Percentiles rank a stretch among this genome's conserved stretches.
phyloP scores from a whole-genome alignment of 2,797 vertebrate genomes.

The Neosalanx taihuensis region DNA sequence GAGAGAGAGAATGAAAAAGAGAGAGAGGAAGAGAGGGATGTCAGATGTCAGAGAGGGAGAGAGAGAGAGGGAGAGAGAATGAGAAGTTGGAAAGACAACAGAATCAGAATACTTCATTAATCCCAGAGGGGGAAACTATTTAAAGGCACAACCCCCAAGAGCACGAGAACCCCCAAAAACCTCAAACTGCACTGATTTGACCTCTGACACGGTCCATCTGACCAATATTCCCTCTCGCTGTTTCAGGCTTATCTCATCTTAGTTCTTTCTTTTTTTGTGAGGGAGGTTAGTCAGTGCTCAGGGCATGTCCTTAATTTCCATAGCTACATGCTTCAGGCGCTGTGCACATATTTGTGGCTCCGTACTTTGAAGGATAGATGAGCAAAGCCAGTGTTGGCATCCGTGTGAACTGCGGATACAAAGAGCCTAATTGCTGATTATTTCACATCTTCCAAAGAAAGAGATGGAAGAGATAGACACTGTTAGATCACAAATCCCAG shows the following conservation, averaged over 20 bases:
- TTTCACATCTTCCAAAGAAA: neutral
- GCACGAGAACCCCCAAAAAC: neutral
- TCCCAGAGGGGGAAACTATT: too few relatives aligned
- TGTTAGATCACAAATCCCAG: neutral
- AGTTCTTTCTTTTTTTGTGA: neutral
- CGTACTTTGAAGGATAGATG: neutral
- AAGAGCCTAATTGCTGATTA: neutral
- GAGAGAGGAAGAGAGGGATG: neutral
- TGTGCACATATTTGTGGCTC: neutral
- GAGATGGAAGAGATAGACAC: neutral
- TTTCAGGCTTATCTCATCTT: slow-evolving; percentile 2
- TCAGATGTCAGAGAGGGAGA: neutral
- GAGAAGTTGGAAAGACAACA: too few relatives aligned
- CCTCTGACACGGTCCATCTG: neutral
- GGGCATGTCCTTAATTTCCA: neutral
- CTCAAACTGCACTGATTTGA: neutral
- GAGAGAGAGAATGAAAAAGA: too few relatives aligned
- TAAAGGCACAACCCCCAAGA: too few relatives aligned
- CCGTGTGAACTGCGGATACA: neutral
- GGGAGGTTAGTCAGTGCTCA: slow-evolving; percentile 15
- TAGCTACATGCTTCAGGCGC: neutral
- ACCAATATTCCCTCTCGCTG: neutral
- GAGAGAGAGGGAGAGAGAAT: too few relatives aligned
- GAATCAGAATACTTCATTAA: too few relatives aligned
- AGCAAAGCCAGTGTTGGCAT: neutral